A percentile compares a stretch with the other conserved stretches of the same genome.
Conservation (phyloP, 2,888 invertebrate species). For the Empis livida region DNA sequence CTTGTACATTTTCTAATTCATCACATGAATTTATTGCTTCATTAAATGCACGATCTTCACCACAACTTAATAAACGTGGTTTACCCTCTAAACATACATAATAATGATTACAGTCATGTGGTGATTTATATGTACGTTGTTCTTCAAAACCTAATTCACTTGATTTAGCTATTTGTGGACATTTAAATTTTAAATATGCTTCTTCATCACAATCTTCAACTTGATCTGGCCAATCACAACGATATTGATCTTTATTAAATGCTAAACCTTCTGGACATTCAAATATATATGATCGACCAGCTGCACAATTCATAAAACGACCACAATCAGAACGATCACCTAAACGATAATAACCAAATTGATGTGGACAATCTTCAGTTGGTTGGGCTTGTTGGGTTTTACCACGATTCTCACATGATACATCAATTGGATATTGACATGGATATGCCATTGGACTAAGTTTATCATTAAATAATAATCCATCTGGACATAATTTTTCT, state of each 20-base stretch:
- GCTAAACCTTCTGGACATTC: conserved; percentile 77
- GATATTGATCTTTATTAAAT: conserved; percentile 55
- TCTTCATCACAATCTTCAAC: conserved; percentile 69
- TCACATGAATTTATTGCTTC: conserved; percentile 59
- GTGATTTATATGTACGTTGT: conserved; percentile 36
- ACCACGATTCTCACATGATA: conserved; percentile 57
- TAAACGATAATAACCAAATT: conserved; percentile 66
- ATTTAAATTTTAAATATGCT: conserved; percentile 62
- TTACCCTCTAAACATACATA: conserved; percentile 62
- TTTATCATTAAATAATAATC: conserved; percentile 63
- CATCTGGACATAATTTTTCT: conserved; percentile 70
- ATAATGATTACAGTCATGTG: conserved; percentile 63
- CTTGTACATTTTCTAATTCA: conserved; percentile 61
- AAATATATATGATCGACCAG: conserved; percentile 58
- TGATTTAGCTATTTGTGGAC: conserved; percentile 45
- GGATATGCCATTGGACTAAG: conserved; percentile 54
- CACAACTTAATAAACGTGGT: conserved; percentile 64
- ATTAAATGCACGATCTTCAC: conserved; percentile 65
- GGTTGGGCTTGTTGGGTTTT: conserved; percentile 43
- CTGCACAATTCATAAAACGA: conserved; percentile 68
- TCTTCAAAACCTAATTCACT: conserved; percentile 35
- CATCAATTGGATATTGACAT: conserved; percentile 75
- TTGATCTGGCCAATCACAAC: conserved; percentile 82
- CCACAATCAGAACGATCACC: conserved; percentile 58
- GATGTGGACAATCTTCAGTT: conserved; percentile 68